Base-by-base conservation (phyloP, 2,888 invertebrate genomes). In the Mythimna loreyi region DNA sequence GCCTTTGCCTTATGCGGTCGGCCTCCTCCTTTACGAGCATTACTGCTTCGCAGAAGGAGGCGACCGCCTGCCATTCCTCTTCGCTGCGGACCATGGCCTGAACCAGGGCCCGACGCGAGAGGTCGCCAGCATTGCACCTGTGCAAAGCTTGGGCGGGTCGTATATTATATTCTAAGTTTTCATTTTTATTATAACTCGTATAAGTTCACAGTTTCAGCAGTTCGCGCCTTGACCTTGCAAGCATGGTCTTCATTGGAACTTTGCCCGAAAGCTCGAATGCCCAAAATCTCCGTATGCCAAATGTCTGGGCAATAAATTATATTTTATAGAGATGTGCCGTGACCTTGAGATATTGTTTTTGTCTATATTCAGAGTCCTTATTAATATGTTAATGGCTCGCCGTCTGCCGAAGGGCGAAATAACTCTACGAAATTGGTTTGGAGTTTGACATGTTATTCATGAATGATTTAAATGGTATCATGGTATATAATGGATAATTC, bases 221-320 rank as follows among this genome's bases (percentile, higher is more conserved):
- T 40, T 36, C 45, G 1, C 2, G 23, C 9, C 55, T 16, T 67
- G 67, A 65, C 75, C 82, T 78, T 78, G 65, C 13, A 52, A 3
- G 6, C 67, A 76, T 81, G 66, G 56, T 57, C 21, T 25, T 33
- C 56, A 71, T 73, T 81, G 77, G 80, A 76, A 68, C 58, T 52
- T 58, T 82, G 85, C 85, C 85, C 85, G 72, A 78, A 82, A 76
- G 81, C 81, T 82, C 81, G 66, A 75, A 78, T 71, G 66, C 62
- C 64, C 71, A 75, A 67, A 67, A 72, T 70, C 68, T 64, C 25
- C 13, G 36, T 45, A 67, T 33, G 50, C 52, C 64, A 23, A 76
- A 75, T 72, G 68, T 68, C 53, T 56, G 28, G 23, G 45, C 45
- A 63, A 78, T 83, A 77, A 83, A 80, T 85, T 67, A 78, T 78